A percentile compares a stretch with the other conserved stretches of the same genome.
Evolutionary conservation across 2,888 invertebrate species (phyloP).

Genomic region (Eristalis arbustorum): DNA sequence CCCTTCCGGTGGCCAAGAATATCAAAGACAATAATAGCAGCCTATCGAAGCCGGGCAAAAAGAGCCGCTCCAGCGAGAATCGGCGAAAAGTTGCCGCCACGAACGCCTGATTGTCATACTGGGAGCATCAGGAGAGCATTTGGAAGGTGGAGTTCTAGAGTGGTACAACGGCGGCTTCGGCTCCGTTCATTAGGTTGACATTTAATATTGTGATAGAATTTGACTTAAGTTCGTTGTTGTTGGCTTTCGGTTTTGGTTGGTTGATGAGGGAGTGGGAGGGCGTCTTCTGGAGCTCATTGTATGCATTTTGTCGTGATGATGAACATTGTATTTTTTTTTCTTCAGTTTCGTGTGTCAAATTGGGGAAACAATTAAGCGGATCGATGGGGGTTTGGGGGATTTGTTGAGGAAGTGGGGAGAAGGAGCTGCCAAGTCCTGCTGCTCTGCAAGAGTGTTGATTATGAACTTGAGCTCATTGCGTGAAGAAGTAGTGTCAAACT

Average conservation of each 20-base stretch:
- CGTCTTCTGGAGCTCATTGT: conserved; percentile 38
- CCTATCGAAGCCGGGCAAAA: conserved; percentile 39
- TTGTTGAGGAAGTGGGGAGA: too few relatives aligned
- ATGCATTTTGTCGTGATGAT: not conserved
- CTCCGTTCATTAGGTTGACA: too few relatives aligned
- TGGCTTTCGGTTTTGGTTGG: not conserved
- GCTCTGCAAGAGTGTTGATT: too few relatives aligned
- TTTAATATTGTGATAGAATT: not conserved
- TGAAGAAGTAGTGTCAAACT: too few relatives aligned
- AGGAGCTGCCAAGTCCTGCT: too few relatives aligned
- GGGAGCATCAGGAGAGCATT: conserved; percentile 73
- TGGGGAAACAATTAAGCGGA: not conserved
- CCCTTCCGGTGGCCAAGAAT: conserved; percentile 60
- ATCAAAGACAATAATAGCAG: conserved; percentile 67
- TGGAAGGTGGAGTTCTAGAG: conserved; percentile 76
- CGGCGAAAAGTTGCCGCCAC: conserved; percentile 65
- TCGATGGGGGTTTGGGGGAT: not conserved
- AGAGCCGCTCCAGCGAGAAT: conserved; percentile 55
- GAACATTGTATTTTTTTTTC: not conserved
- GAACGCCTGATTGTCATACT: conserved; percentile 74
- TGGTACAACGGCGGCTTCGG: too few relatives aligned
- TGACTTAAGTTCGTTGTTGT: not conserved
- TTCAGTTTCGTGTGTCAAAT: not conserved
- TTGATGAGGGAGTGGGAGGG: not conserved
- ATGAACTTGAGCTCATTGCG: too few relatives aligned